Evolutionary conservation across 2,888 invertebrate species (phyloP), one percentile per base, ranked within the genome.

Genomic region (Tanytarsus gracilentus): DNA sequence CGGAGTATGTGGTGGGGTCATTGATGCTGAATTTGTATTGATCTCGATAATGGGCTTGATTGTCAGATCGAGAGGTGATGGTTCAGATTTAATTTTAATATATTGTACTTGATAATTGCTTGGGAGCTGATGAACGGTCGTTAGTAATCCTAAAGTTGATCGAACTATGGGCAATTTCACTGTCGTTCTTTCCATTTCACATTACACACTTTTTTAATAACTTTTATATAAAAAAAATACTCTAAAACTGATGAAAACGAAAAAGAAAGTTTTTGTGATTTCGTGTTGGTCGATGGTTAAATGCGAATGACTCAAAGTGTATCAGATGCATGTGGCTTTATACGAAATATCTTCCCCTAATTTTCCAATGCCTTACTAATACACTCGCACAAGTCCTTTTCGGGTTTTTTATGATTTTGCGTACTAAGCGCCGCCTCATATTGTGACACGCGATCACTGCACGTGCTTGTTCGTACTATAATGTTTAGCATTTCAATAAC

Each of bases 1-100:
- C 1, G 86, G 85, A 0, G 85, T 85, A 63, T 83, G 82, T 5
- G 88, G 86, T 9, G 87, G 87, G 1, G 88, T 88, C 67, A 87
- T 86, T 1, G 86, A 85, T 14, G 9, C n/a, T 16, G 25, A 55
- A 16, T 6, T 58, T 1, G 16, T 18, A 18, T 44, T 9, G 8
- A 44, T 44, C 77, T 27, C 77, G n/a, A 78, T 75, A 11, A 39
- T 18, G 9, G 55, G 39, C 69, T 89, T 89, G 23, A 88, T 72
- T 21, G 88, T 87, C 62, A 90, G 73, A 70, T 90, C 89, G 65
- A 90, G 73, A 6, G 88, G 88, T 63, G 81, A 16, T n/a, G n/a
- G 8, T 39, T 63, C 63, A 16, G 61, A 30, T 49, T 49, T 62
- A 63, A 67, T 72, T 66, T 74, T 73, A 64, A 68, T 66, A 64